Percentiles rank a stretch among this genome's conserved stretches.
phyloP scores from a whole-genome alignment of 2,113 vertebrate genomes.

The Phaethon lepturus region DNA sequence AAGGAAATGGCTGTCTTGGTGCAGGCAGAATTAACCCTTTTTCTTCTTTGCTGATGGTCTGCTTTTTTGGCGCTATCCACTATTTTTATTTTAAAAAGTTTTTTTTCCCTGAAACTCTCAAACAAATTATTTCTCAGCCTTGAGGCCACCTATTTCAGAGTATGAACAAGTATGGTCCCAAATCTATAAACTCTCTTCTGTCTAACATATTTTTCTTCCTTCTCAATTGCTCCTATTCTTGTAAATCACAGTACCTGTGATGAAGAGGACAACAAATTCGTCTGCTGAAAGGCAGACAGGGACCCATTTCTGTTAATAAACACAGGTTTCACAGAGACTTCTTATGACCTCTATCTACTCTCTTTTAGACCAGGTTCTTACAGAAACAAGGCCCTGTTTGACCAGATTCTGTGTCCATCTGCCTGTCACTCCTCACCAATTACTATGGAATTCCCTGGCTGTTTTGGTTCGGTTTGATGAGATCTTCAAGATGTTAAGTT shows the following conservation, averaged over 20 bases:
- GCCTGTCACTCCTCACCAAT: slow-evolving; percentile 42
- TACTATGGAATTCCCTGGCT: slow-evolving; percentile 48
- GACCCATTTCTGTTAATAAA: neutral
- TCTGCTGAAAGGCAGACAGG: neutral
- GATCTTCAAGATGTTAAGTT: slow-evolving; percentile 62
- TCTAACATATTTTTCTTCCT: neutral
- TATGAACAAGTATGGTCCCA: neutral
- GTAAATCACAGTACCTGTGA: neutral
- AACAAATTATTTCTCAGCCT: neutral
- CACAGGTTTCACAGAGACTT: neutral
- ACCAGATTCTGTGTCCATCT: slow-evolving; percentile 37
- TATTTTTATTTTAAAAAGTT: neutral
- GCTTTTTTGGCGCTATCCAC: neutral
- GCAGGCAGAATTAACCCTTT: slow-evolving; percentile 1
- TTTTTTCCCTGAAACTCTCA: neutral
- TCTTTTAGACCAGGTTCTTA: neutral
- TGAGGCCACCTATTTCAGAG: neutral
- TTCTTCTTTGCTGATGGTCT: neutral
- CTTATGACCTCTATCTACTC: neutral
- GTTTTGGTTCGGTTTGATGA: slow-evolving; percentile 24
- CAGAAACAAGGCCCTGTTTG: slow-evolving; percentile 29
- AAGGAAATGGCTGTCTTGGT: neutral
- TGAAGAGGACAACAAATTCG: neutral
- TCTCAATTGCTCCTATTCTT: neutral
- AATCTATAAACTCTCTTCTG: neutral